phyloP scores from a whole-genome alignment of 92 coral and sea anemone genomes.

The Porites rus region DNA sequence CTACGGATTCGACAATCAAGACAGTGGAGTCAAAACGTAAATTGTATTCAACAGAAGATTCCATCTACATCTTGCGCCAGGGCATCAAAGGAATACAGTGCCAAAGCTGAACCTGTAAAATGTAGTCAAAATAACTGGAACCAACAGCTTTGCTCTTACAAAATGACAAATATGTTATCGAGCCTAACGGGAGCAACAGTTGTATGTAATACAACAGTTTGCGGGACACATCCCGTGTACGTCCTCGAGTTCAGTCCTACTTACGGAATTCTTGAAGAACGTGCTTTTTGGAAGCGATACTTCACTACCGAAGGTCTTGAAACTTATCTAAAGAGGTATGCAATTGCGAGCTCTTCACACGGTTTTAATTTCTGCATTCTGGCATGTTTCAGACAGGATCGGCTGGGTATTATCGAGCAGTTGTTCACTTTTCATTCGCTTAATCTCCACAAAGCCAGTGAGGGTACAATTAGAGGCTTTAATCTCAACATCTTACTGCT shows the following conservation, averaged over 20 bases:
- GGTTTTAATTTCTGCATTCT: constrained; percentile 75
- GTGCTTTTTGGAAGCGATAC: constrained; percentile 67
- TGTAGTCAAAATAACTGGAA: constrained; percentile 37
- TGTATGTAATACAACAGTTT: constrained; percentile 51
- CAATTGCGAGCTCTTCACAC: constrained; percentile 8
- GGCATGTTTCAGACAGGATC: constrained; percentile 54
- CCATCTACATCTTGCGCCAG: constrained; percentile 45
- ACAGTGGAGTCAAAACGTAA: constrained; percentile 27
- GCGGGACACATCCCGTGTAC: constrained; percentile 70
- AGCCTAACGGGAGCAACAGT: constrained; percentile 12
- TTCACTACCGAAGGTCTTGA: constrained; percentile 54
- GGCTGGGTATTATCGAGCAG: constrained; percentile 64
- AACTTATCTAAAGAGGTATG: constrained; percentile 61
- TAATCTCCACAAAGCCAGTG: constrained; percentile 11
- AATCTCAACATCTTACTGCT: constrained; percentile 80
- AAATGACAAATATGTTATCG: constrained; percentile 20
- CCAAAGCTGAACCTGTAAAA: constrained; percentile 42
- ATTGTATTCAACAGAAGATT: constrained; percentile 59
- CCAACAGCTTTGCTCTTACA: constrained; percentile 57
- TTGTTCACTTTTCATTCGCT: constrained; percentile 64
- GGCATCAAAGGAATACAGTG: constrained; percentile 67
- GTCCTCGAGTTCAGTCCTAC: constrained; percentile 54
- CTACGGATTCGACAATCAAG: constrained; percentile 2
- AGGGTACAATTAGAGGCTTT: constrained; percentile 3
- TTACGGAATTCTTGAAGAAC: constrained; percentile 63